phyloP scores from a whole-genome alignment of 2,888 invertebrate genomes.

The Ormyrus labotus region DNA sequence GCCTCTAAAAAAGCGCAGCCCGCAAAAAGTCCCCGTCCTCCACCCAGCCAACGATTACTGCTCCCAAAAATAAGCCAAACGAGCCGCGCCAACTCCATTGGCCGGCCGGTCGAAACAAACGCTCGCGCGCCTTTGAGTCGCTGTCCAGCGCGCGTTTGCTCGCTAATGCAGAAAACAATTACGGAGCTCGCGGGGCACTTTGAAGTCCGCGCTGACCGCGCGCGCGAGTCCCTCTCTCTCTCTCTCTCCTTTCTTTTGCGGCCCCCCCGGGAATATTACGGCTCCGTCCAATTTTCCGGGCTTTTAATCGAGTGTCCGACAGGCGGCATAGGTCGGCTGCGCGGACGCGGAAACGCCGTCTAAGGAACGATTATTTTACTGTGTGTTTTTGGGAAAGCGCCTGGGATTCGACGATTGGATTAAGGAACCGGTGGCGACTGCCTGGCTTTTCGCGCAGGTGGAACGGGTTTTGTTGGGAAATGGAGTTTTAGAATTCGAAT shows the following conservation, averaged over 20 bases:
- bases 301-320: constrained; percentile 58
- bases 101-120: not conserved
- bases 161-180: constrained; percentile 46
- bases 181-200: constrained; percentile 25
- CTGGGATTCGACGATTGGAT: no score
- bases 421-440: no score
- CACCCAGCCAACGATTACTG: no score
- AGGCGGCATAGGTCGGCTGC: not conserved
- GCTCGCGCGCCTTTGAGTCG: not conserved
- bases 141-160: not conserved
- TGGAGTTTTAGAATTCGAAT: no score
- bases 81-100: not conserved
- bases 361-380: no score
- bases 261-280: constrained; percentile 45
- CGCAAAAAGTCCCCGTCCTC: no score
- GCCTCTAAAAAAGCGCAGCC: no score
- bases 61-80: no score
- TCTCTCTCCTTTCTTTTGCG: constrained; percentile 24
- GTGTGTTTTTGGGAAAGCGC: no score
- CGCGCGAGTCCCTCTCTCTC: not conserved
- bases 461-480: no score
- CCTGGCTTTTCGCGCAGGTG: no score
- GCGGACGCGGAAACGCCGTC: no score
- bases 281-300: constrained; percentile 66
- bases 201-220: constrained; percentile 22